Evolutionary conservation across 2,113 vertebrate species (phyloP), one percentile per base, ranked within the genome.

Genomic region (Kryptolebias marmoratus): DNA sequence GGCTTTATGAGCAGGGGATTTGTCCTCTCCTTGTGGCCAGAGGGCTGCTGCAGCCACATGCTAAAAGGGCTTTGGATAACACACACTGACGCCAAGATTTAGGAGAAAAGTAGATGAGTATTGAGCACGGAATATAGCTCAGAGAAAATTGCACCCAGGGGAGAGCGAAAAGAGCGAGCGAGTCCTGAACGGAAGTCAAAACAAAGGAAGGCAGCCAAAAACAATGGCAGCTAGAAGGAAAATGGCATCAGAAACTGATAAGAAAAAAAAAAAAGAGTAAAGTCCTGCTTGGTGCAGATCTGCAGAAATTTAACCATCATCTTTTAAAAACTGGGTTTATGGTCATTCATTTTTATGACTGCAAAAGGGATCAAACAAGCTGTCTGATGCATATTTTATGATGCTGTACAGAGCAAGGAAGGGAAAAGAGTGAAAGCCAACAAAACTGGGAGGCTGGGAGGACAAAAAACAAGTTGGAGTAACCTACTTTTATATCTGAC

Each of bases 361-460:
- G 86, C 12, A 55, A 66, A 77, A 54, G 45, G 58, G 72, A 82
- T 89, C 75, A 87, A 84, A 86, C 77, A 52, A 66, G 55, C 80
- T 8, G 67, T 84, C 77, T 79, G 87, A 79, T 91, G 75, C 77
- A 84, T 86, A 84, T 84, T 84, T 83, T 68, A 87, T 88, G 76
- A 48, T 0, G 54, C 80, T 52, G 48, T 42, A 58, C 61, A 30
- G 79, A 83, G 69, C 69, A 74, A 62, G 77, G 44, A 28, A 45
- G 67, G 42, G 68, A 45, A 64, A 59, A 66, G 68, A 61, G 59
- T 36, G 74, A 80, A 66, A 77, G 68, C 73, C 68, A 80, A 71
- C 73, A 69, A 69, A 75, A 83, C 53, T 57, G 58, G 66, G 70
- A 31, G 56, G 65, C 55, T 71, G 32, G 13, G 28, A 66, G 67